Evolutionary conservation across 1,140 invertebrate species (phyloP).

Genomic region (Rhopalosiphum maidis): DNA sequence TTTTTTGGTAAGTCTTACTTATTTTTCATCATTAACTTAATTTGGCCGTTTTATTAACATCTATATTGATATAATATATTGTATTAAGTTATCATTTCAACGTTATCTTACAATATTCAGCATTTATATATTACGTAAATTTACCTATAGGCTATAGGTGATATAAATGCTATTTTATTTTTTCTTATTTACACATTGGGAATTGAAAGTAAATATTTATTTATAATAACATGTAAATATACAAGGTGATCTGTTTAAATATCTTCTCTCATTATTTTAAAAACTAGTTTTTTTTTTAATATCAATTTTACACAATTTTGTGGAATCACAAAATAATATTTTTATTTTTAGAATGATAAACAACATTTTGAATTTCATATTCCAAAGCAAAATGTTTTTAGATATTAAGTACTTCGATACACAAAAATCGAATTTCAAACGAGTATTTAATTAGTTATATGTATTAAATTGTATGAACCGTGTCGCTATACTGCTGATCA

Average conservation of each 20-base stretch:
- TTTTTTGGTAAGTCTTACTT: background rate
- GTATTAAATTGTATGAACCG: background rate
- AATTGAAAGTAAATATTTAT: background rate
- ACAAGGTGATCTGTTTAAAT: background rate
- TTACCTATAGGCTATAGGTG: background rate
- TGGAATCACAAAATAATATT: background rate
- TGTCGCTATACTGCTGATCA: background rate
- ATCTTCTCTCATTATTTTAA: background rate
- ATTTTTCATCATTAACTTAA: conserved; percentile 10
- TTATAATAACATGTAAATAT: background rate
- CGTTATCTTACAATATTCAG: background rate
- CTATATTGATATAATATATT: background rate
- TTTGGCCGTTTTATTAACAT: background rate
- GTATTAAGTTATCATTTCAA: background rate
- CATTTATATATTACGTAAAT: background rate
- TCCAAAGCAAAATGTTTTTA: background rate
- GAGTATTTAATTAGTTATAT: background rate
- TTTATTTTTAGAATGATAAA: background rate
- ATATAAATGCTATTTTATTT: background rate
- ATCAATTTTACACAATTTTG: too few relatives aligned
- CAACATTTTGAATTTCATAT: background rate
- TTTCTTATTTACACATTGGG: background rate
- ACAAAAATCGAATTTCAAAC: background rate
- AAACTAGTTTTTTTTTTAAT: background rate
- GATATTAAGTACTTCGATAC: background rate